phyloP scores from a whole-genome alignment of 2,797 vertebrate species.

The Labeo calbasu region DNA sequence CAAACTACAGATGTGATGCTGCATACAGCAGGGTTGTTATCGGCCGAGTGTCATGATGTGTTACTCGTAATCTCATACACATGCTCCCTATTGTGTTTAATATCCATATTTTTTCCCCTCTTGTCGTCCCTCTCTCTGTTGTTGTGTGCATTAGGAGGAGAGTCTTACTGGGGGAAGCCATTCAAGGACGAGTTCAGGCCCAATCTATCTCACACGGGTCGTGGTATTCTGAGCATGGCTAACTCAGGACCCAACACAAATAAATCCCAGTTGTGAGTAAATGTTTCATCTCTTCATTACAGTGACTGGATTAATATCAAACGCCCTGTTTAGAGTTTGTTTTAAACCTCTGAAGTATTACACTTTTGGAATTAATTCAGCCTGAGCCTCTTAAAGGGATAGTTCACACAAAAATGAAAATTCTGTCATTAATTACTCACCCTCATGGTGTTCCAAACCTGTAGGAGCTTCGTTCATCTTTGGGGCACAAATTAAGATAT shows the following conservation, averaged over 20 bases:
- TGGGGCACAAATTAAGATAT: too few relatives aligned
- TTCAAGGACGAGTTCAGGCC: constrained; percentile 95
- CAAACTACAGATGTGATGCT: background rate
- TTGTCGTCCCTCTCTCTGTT: background rate
- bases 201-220: constrained; percentile 92
- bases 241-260: constrained; percentile 96
- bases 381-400: too few relatives aligned
- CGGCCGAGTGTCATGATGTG: background rate
- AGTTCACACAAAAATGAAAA: too few relatives aligned
- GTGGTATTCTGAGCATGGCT: constrained; percentile 97
- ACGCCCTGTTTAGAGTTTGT: background rate
- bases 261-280: constrained; percentile 97
- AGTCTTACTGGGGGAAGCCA: constrained; percentile 93
- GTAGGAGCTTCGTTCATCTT: too few relatives aligned
- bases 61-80: background rate
- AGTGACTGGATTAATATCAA: background rate
- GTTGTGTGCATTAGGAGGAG: constrained; percentile 80
- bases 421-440: too few relatives aligned
- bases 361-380: background rate
- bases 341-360: constrained; percentile 2
- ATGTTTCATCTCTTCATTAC: background rate
- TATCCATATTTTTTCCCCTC: background rate
- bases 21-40: background rate
- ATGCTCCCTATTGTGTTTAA: background rate
- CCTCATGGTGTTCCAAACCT: too few relatives aligned